Percentiles rank a stretch among this genome's conserved stretches.
Evolutionary conservation across 2,797 vertebrate genomes (phyloP).

Genomic region (Danionella dracula): DNA sequence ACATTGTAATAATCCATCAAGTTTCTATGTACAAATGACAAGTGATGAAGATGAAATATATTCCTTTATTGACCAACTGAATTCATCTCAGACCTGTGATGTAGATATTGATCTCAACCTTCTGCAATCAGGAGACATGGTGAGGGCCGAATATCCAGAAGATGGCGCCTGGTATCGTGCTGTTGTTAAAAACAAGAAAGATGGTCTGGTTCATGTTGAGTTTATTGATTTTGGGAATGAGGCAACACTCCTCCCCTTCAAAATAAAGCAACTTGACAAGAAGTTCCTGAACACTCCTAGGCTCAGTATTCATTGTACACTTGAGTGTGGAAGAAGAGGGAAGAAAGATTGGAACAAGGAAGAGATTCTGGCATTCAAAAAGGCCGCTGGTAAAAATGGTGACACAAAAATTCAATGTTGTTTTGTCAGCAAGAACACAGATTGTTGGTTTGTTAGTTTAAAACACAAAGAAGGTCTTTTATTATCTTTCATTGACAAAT

Average conservation of each 20-base stretch:
- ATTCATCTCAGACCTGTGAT: conserved; percentile 41
- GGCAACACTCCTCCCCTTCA: conserved; percentile 53
- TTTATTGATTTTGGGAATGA: conserved; percentile 82
- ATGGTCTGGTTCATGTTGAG: conserved; percentile 55
- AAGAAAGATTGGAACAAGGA: conserved; percentile 48
- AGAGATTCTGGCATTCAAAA: conserved; percentile 55
- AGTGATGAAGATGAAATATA: conserved; percentile 65
- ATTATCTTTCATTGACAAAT: conserved; percentile 25
- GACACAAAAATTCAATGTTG: conserved; percentile 60
- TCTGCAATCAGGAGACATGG: conserved; percentile 63
- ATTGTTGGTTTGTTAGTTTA: conserved; percentile 65
- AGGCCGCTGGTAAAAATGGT: conserved; percentile 58
- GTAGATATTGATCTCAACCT: conserved; percentile 44
- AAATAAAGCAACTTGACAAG: conserved; percentile 55
- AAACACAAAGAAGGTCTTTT: conserved; percentile 58
- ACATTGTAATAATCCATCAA: conserved; percentile 61
- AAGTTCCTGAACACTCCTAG: conserved; percentile 53
- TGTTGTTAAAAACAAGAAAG: conserved; percentile 56
- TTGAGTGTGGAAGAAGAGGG: conserved; percentile 45
- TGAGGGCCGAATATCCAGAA: conserved; percentile 69
- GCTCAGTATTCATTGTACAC: conserved; percentile 65
- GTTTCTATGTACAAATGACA: conserved; percentile 74
- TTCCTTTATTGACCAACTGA: conserved; percentile 64
- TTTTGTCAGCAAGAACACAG: conserved; percentile 61
- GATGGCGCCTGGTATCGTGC: conserved; percentile 76